A percentile compares a stretch with the other conserved stretches of the same genome.
Conservation (phyloP, 1,140 invertebrate genomes). For the Macrocentrus cingulum region DNA sequence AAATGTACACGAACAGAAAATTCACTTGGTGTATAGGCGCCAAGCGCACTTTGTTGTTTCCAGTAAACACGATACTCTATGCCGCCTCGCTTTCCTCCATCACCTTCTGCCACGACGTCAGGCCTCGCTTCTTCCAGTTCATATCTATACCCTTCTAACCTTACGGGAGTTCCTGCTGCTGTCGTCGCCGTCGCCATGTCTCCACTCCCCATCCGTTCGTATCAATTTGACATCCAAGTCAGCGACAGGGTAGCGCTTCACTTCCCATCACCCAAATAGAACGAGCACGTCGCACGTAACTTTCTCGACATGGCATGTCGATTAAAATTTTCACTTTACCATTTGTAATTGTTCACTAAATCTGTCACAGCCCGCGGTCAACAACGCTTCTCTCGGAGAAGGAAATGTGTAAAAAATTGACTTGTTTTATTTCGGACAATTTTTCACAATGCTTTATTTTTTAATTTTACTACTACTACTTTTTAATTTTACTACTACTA, state of each 20-base stretch:
- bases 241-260: conserved; percentile 23
- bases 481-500: too few species aligned
- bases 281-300: conserved; percentile 25
- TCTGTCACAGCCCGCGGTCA: too few species aligned
- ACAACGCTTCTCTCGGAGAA: too few species aligned
- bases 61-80: conserved; percentile 25
- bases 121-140: neutral
- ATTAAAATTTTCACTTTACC: too few species aligned
- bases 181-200: neutral
- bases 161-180: conserved; percentile 11
- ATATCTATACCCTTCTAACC: neutral
- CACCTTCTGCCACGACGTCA: neutral
- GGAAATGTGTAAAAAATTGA: too few species aligned
- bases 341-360: too few species aligned
- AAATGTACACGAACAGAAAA: conserved; percentile 46
- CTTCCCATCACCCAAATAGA: conserved; percentile 26
- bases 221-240: conserved; percentile 30
- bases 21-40: conserved; percentile 42
- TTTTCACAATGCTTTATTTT: too few species aligned
- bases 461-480: too few species aligned
- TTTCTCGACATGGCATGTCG: too few species aligned
- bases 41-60: conserved; percentile 44
- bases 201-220: conserved; percentile 26
- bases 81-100: neutral
- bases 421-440: too few species aligned